Evolutionary conservation across 2,888 invertebrate genomes (phyloP).

Genomic region (Mythimna pallens): DNA sequence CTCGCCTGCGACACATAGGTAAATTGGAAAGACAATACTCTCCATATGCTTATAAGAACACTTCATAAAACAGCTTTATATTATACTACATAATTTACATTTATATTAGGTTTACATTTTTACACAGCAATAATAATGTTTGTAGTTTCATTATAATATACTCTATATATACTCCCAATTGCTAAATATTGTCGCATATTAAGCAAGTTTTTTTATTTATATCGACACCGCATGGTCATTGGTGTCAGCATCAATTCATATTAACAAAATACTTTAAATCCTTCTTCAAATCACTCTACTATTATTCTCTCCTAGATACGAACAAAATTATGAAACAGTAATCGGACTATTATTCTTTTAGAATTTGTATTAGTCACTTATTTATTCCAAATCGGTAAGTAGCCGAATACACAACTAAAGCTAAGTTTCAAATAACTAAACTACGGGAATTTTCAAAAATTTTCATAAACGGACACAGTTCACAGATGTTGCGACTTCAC

Average conservation of each 20-base stretch:
- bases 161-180: constrained; percentile 88
- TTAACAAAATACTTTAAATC: constrained; percentile 78
- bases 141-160: constrained; percentile 88
- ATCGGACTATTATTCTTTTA: constrained; percentile 73
- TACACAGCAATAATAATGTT: constrained; percentile 90
- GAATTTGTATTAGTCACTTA: constrained; percentile 80
- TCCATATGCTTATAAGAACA: constrained; percentile 89
- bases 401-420: constrained; percentile 81
- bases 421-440: constrained; percentile 79
- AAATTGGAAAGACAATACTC: constrained; percentile 76
- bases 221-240: constrained; percentile 81
- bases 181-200: constrained; percentile 90
- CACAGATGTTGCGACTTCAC: constrained; percentile 76
- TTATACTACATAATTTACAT: constrained; percentile 91
- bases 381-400: constrained; percentile 76
- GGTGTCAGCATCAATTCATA: constrained; percentile 78
- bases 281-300: constrained; percentile 66
- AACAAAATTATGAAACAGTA: constrained; percentile 73
- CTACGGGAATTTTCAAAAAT: constrained; percentile 80
- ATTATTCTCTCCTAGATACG: constrained; percentile 64
- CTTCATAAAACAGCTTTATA: constrained; percentile 89
- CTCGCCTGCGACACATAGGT: constrained; percentile 64
- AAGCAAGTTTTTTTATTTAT: constrained; percentile 79
- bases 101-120: constrained; percentile 89
- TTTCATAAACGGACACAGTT: constrained; percentile 77